Base-by-base conservation (phyloP, 2,888 invertebrate genomes). In the Leptinotarsa tumamoca region DNA sequence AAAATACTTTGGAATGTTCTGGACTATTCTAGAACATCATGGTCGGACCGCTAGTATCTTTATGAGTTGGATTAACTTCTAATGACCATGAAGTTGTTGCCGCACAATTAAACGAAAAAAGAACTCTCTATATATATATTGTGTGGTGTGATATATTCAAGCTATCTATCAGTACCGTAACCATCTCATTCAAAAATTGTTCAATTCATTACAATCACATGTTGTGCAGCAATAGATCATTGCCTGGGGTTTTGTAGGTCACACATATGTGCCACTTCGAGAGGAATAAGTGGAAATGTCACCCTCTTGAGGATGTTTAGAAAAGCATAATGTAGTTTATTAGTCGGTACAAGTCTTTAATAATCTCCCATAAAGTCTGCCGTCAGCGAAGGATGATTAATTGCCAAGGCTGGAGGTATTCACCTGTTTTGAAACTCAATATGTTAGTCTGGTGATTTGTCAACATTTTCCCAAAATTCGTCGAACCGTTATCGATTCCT, bases 351-450 rank as follows among this genome's bases (percentile, higher is more conserved):
- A 70, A 49, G 70, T 58, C 43, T 61, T 33, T 54, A 54, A 69
- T 70, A 70, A 70, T 14, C 58, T 49, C 70, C 70, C 43, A 61
- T 70, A 23, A 70, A 61, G 58, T 56, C 43, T 15, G 49, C 58
- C 70, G 56, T 58, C 58, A 58, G 23, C 49, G 17, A 23, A 18
- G 21, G 49, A 70, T 56, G 70, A 70, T 58, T 58, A 58, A 70
- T 58, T 50, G 21, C 58, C 58, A 49, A 49, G 21, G 15, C 50
- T 61, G 17, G 56, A 69, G 61, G 49, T 58, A 50, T 70, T 70
- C 70, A 70, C 70, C 70, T 70, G 70, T 70, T 70, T 70, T 70
- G 70, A 70, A 70, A 70, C 21, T 70, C 58, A 61, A 70, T 70
- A 43, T 54, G 27, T 49, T 43, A 49, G 49, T 58, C 58, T 43